Conservation (phyloP, 2,113 vertebrate genomes). For the Oncorhynchus mykiss region DNA sequence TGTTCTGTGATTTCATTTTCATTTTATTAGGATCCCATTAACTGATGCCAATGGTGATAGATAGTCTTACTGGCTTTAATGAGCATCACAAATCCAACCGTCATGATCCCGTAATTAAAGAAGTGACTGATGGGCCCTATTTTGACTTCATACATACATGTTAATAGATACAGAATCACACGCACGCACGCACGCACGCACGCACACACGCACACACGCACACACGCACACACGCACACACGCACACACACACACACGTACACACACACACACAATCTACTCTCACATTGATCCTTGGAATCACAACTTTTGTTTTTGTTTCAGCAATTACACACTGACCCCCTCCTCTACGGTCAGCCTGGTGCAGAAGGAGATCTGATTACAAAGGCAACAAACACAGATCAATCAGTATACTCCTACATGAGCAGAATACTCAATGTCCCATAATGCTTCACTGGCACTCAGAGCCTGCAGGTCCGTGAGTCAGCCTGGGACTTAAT, state of each 20-base stretch:
- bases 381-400: slow-evolving; percentile 39
- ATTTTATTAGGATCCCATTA: no score
- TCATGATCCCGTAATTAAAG: slow-evolving; percentile 72
- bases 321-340: no score
- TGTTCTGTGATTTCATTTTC: no score
- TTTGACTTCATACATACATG: slow-evolving; percentile 21
- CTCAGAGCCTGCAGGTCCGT: slow-evolving; percentile 7
- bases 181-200: slow-evolving; percentile 4
- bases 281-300: no score
- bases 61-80: slow-evolving; percentile 48
- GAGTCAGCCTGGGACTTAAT: no score
- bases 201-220: not conserved
- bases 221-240: not conserved
- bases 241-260: not conserved
- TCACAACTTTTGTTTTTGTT: no score
- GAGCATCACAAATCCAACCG: slow-evolving; percentile 63
- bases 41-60: no score
- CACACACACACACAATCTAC: no score
- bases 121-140: slow-evolving; percentile 16
- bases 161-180: slow-evolving; percentile 40
- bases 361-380: slow-evolving; percentile 35
- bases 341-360: slow-evolving; percentile 19
- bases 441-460: slow-evolving; percentile 30
- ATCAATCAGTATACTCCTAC: slow-evolving; percentile 42
- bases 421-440: slow-evolving; percentile 47